phyloP scores from a whole-genome alignment of 2,113 vertebrate genomes.

The Hymenochirus boettgeri region DNA sequence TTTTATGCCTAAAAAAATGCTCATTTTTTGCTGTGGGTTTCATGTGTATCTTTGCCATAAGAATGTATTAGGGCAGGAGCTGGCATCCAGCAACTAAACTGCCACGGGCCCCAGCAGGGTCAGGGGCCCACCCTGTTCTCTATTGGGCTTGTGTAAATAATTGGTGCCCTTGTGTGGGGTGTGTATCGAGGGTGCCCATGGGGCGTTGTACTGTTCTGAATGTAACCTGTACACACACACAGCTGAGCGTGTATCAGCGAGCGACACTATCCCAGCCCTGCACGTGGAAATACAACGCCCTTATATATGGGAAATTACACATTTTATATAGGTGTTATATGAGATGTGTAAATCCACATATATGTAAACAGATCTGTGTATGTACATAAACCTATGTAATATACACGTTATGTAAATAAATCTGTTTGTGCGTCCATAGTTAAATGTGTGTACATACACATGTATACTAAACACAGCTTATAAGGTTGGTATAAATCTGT shows the following conservation, averaged over 20 bases:
- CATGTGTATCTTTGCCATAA: slow-evolving; percentile 13
- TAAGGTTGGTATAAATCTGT: background rate
- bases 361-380: background rate
- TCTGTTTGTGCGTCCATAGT: background rate
- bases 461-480: background rate
- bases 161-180: slow-evolving; percentile 8
- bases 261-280: background rate
- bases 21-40: slow-evolving; percentile 10
- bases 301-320: background rate
- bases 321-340: background rate
- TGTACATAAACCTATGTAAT: too few relatives aligned
- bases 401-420: background rate
- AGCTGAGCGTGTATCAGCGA: background rate
- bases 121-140: background rate
- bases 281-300: background rate
- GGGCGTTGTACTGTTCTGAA: slow-evolving; percentile 26
- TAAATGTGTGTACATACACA: background rate
- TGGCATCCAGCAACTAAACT: slow-evolving; percentile 26
- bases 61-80: slow-evolving; percentile 39
- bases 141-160: slow-evolving; percentile 7
- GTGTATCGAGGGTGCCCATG: background rate
- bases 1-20: slow-evolving; percentile 14
- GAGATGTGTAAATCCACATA: background rate
- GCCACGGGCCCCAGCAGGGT: background rate
- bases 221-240: slow-evolving; percentile 4